Conservation (phyloP, 2,797 vertebrate genomes). For the Chelmon rostratus region DNA sequence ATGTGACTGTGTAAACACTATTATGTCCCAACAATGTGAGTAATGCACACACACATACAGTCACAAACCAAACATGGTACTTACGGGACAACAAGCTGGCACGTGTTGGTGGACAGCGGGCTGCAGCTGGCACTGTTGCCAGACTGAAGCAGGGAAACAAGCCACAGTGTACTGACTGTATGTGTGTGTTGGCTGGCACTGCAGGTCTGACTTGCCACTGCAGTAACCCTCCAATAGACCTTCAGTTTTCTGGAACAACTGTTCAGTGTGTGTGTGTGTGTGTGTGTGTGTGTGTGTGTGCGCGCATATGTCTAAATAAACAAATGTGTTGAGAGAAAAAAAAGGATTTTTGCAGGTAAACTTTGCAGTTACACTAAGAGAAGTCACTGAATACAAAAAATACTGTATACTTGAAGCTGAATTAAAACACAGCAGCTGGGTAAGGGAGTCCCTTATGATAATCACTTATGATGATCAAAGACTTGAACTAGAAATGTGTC, state of each 20-base stretch:
- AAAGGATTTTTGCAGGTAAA: conserved; percentile 5
- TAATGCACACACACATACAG: conserved; percentile 21
- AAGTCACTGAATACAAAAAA: not conserved
- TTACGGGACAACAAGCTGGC: conserved; percentile 65
- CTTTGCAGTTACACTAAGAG: not conserved
- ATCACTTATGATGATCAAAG: not conserved
- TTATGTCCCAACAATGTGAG: too few species aligned
- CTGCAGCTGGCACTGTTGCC: conserved; percentile 72
- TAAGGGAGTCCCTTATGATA: not conserved
- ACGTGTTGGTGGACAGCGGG: conserved; percentile 67
- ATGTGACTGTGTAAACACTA: too few species aligned
- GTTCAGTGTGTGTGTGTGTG: conserved; percentile 38
- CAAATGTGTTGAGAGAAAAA: conserved; percentile 29
- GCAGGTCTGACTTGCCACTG: conserved; percentile 44
- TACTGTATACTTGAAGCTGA: not conserved
- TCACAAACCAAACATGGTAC: conserved; percentile 55
- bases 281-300: conserved; percentile 13
- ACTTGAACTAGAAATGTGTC: not conserved
- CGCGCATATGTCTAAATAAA: conserved; percentile 28
- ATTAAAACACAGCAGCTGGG: not conserved
- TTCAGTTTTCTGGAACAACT: conserved; percentile 62
- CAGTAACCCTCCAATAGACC: conserved; percentile 46
- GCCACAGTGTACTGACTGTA: conserved; percentile 47
- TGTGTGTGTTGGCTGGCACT: conserved; percentile 52
- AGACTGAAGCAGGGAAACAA: conserved; percentile 46